phyloP scores from a whole-genome alignment of 2,113 vertebrate genomes.

The Acinonyx jubatus region DNA sequence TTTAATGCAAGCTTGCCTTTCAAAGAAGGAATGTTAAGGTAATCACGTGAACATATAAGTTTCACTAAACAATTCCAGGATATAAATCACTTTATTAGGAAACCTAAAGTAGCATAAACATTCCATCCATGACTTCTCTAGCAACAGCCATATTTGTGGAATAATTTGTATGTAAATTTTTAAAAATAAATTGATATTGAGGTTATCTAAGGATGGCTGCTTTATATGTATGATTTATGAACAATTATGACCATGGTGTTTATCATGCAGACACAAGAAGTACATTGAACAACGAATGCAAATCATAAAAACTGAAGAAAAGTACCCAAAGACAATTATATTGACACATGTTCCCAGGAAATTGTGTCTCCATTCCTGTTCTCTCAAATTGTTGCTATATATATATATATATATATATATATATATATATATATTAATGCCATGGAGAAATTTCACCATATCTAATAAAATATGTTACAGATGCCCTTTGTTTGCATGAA shows the following conservation, averaged over 20 bases:
- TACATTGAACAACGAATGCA: conserved; percentile 63
- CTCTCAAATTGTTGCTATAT: background rate
- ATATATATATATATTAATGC: background rate
- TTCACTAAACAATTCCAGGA: background rate
- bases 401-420: too few species aligned
- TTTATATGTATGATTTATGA: conserved; percentile 66
- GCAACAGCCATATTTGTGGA: conserved; percentile 58
- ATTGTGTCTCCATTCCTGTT: background rate
- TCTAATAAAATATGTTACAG: background rate
- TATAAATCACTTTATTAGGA: conserved; percentile 63
- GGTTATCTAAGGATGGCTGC: conserved; percentile 53
- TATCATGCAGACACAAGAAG: conserved; percentile 56
- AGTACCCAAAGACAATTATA: background rate
- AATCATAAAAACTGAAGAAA: conserved; percentile 57
- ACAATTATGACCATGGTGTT: conserved; percentile 17
- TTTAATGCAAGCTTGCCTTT: conserved; percentile 18
- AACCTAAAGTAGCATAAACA: conserved; percentile 44
- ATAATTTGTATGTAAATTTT: conserved; percentile 71
- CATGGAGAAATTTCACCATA: background rate
- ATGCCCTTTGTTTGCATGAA: background rate
- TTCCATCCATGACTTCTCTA: conserved; percentile 37
- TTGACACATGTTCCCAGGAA: background rate
- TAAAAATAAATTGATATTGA: conserved; percentile 63
- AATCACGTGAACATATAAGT: background rate
- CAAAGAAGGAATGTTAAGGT: conserved; percentile 38